Percentiles rank a stretch among this genome's conserved stretches.
These are phyloP conservation scores for Megaceryle torquata DNA, from an alignment of 2,113 vertebrate genomes.

Conservation along the genomic window DNA sequence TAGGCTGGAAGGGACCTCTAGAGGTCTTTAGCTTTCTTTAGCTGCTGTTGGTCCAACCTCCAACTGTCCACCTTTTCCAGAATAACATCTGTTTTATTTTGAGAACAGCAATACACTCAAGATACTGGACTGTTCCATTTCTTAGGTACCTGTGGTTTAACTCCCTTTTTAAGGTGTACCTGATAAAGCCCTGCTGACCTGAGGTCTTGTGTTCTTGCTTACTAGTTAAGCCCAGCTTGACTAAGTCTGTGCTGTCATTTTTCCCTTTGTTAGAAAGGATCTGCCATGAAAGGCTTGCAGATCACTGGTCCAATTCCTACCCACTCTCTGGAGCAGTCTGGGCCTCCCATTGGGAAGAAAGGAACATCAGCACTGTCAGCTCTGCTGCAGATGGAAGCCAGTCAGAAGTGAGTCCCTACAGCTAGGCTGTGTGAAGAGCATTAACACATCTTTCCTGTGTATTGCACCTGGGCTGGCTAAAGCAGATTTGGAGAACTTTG, in stretches of 20 bases:
- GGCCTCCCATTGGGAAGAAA: conserved; percentile 87
- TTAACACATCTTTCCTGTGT: not conserved
- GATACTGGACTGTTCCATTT: not conserved
- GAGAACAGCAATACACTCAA: not conserved
- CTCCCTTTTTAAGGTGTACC: not conserved
- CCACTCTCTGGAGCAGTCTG: conserved; percentile 83
- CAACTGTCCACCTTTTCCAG: not conserved
- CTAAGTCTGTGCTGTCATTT: not conserved
- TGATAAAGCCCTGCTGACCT: not conserved
- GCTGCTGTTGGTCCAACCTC: too few species aligned
- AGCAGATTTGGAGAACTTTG: not conserved
- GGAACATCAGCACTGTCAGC: conserved; percentile 93
- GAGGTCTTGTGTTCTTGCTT: not conserved
- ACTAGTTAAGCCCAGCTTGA: not conserved
- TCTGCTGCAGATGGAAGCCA: conserved; percentile 94
- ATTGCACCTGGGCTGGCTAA: not conserved
- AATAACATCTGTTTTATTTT: not conserved
- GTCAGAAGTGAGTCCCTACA: conserved; percentile 86
- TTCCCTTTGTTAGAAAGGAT: conserved; percentile 80
- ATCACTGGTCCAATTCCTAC: conserved; percentile 81
- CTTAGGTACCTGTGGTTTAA: not conserved
- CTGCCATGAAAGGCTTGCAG: conserved; percentile 88
- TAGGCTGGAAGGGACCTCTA: too few species aligned
- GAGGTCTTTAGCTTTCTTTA: too few species aligned
- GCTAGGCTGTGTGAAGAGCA: not conserved